Conservation (phyloP, 2,888 invertebrate genomes). For the Epistrophe grossulariae region DNA sequence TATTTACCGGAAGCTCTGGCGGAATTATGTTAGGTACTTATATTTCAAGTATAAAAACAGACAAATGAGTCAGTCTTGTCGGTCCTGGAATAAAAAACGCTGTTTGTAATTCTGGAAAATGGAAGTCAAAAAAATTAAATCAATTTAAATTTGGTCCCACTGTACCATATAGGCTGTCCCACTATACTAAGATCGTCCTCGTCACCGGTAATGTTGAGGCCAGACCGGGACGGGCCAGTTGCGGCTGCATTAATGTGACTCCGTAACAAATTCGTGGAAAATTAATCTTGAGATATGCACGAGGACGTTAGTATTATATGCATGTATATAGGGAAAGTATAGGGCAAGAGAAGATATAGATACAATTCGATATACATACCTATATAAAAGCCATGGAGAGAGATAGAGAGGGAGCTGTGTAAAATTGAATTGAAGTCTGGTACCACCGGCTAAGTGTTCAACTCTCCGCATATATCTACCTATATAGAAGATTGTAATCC, state of each 20-base stretch:
- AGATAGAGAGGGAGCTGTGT: conserved; percentile 24
- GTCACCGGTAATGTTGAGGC: conserved; percentile 41
- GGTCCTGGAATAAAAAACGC: too few relatives aligned
- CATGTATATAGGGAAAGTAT: background rate
- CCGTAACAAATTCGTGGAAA: conserved; percentile 78
- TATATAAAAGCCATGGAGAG: background rate
- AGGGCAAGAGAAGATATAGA: background rate
- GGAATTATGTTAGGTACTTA: too few relatives aligned
- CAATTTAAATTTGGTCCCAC: too few relatives aligned
- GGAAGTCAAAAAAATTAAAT: too few relatives aligned
- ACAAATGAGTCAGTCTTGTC: too few relatives aligned
- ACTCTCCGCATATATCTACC: conserved; percentile 22
- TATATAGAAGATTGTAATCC: conserved; percentile 65
- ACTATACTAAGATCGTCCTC: conserved; percentile 20
- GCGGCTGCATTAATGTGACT: conserved; percentile 67
- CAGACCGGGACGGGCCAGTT: conserved; percentile 34
- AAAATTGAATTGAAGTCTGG: conserved; percentile 65
- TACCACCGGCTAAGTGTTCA: conserved; percentile 71
- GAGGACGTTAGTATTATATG: conserved; percentile 30
- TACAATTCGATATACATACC: conserved; percentile 19
- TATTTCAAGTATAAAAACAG: too few relatives aligned
- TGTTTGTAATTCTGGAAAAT: too few relatives aligned
- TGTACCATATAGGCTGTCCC: background rate
- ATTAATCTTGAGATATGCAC: conserved; percentile 77
- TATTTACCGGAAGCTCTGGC: too few relatives aligned